Conservation (phyloP, 2,797 vertebrate species). For the Borostomias antarcticus region DNA sequence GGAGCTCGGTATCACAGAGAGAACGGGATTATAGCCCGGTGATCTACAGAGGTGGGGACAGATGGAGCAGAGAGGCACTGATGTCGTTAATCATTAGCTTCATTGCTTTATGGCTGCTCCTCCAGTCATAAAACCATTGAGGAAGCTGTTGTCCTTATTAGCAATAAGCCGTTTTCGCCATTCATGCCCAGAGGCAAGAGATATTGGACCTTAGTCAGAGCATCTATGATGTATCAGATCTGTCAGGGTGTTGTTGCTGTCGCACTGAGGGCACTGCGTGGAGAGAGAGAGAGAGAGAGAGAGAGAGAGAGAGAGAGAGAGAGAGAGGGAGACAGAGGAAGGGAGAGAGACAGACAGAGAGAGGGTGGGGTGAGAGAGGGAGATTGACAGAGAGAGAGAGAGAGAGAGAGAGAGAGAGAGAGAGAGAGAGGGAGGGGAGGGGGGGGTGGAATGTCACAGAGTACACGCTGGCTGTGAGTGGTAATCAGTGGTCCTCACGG, state of each 20-base stretch:
- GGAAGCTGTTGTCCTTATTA: slow-evolving; percentile 20
- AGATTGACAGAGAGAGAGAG: slow-evolving; percentile 5
- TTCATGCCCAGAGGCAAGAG: neutral
- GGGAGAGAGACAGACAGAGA: neutral
- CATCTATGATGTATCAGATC: neutral
- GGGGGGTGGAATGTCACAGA: slow-evolving; percentile 16
- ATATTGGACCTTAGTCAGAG: neutral
- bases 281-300: neutral
- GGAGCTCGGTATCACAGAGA: slow-evolving; percentile 5
- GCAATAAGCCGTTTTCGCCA: neutral
- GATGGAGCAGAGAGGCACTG: neutral
- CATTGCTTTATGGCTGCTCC: slow-evolving; percentile 9
- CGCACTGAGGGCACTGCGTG: too few species aligned
- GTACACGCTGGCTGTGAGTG: slow-evolving; percentile 31
- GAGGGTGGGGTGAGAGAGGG: neutral
- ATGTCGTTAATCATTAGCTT: slow-evolving; percentile 6
- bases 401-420: slow-evolving; percentile 13
- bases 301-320: neutral
- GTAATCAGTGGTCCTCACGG: slow-evolving; percentile 53
- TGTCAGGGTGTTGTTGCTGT: too few species aligned
- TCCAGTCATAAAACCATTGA: slow-evolving; percentile 19
- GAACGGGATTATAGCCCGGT: slow-evolving; percentile 21
- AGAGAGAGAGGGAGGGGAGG: slow-evolving; percentile 12
- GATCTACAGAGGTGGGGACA: slow-evolving; percentile 16
- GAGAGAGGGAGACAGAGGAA: slow-evolving; percentile 12